These are phyloP conservation scores for Polypterus senegalus DNA, from an alignment of 2,113 vertebrate species.

Conservation along the genomic window DNA sequence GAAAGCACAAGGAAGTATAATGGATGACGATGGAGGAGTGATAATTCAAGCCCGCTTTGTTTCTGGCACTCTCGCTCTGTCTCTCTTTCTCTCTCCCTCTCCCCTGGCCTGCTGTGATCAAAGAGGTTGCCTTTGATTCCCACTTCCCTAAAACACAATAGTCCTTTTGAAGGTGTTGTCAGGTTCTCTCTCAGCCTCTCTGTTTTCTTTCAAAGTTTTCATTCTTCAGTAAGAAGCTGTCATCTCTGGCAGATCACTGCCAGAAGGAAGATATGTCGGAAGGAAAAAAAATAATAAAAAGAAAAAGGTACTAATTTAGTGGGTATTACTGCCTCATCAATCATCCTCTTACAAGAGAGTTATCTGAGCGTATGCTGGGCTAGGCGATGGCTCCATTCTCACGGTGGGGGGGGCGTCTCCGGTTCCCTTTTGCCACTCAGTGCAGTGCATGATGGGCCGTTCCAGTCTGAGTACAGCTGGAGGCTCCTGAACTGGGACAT, in stretches of 20 bases:
- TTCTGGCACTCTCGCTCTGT: slow-evolving; percentile 4
- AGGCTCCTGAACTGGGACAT: too few species aligned
- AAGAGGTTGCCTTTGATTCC: slow-evolving; percentile 46
- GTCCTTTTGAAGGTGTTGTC: slow-evolving; percentile 58
- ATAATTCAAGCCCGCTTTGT: too few species aligned
- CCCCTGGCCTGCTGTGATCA: slow-evolving; percentile 46
- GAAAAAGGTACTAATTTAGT: slow-evolving; percentile 50
- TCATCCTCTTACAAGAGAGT: slow-evolving; percentile 13
- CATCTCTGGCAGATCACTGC: slow-evolving; percentile 57
- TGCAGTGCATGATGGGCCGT: too few species aligned
- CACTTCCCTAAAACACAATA: slow-evolving; percentile 56
- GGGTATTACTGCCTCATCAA: slow-evolving; percentile 47
- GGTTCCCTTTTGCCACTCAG: too few species aligned
- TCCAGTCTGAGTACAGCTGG: too few species aligned
- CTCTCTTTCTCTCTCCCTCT: too few species aligned
- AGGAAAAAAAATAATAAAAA: slow-evolving; percentile 45
- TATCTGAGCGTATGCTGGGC: too few species aligned
- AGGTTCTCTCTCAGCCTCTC: slow-evolving; percentile 45
- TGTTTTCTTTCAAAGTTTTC: slow-evolving; percentile 40
- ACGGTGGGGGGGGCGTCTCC: too few species aligned
- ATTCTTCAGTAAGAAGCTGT: slow-evolving; percentile 45
- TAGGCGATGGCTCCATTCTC: too few species aligned
- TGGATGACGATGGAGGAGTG: too few species aligned
- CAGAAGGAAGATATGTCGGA: slow-evolving; percentile 51
- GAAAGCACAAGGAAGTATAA: too few species aligned